Base-by-base conservation (phyloP, 2,888 invertebrate species). In the Tinea trinotella region DNA sequence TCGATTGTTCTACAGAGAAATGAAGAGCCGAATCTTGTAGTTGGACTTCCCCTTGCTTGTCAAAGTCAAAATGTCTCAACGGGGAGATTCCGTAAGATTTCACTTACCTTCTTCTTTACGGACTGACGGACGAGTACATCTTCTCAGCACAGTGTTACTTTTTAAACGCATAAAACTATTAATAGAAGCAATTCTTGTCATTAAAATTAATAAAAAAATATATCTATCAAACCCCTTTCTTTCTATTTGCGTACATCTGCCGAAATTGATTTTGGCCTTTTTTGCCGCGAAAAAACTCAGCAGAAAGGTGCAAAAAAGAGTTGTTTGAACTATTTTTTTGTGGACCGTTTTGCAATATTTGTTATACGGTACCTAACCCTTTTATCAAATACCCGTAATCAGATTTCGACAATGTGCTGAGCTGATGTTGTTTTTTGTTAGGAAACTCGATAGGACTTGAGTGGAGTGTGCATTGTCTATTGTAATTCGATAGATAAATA, bases 401-500 rank as follows among this genome's bases (percentile, higher is more conserved):
- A 81, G 82, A 84, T 84, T 84, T 85, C 83, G 80, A 74, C 84
- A 85, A 40, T 85, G 83, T 83, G 84, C 76, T 78, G 68, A 76
- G 68, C 24, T 24, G 6, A 24, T 54, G 17, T 56, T 56, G 57
- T 62, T 70, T 72, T 74, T 71, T 72, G 69, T 62, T 24, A 76
- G 79, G 84, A 79, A 83, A 85, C 72, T 62, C 67, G 82, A 85
- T 78, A 76, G 70, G 72, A 74, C 82, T 83, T 78, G 76, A 77
- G 72, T 70, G 76, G 75, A 78, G 81, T 79, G 80, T 77, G 80
- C 74, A 73, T 62, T 61, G 74, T 52, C 77, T 72, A 73, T 81
- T 81, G 78, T 78, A 70, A 19, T 24, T 13, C 12, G 17, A 40
- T 15, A 24, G 72, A 67, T 67, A 66, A 75, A 71, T 74, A 76